Evolutionary conservation across 2,797 vertebrate genomes (phyloP).

Genomic region (Gymnothorax reevesii): DNA sequence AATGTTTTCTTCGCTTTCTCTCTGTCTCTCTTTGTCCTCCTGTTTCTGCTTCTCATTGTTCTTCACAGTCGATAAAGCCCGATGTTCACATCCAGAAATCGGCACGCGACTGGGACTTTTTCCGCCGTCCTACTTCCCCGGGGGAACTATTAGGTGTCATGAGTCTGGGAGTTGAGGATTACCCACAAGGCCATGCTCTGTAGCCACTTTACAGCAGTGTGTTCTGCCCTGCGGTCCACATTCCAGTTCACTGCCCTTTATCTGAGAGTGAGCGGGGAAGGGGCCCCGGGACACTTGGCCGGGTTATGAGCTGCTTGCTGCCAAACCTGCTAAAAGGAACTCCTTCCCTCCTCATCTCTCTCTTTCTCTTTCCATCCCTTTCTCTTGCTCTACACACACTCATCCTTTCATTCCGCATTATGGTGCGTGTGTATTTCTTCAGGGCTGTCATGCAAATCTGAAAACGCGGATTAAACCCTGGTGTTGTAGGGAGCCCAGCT

Average conservation of each 20-base stretch:
- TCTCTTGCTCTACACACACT: neutral
- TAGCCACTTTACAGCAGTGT: neutral
- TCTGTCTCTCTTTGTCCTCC: neutral
- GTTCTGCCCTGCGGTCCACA: conserved; percentile 8
- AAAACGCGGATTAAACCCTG: neutral
- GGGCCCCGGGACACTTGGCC: conserved; percentile 5
- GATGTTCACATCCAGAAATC: neutral
- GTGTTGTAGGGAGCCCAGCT: too few relatives aligned
- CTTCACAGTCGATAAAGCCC: neutral
- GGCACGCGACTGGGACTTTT: neutral
- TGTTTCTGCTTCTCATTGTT: neutral
- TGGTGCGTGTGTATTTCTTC: neutral
- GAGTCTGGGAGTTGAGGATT: conserved; percentile 1
- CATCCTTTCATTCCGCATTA: neutral
- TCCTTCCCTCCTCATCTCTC: neutral
- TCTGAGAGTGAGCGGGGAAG: neutral
- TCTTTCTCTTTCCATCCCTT: conserved; percentile 10
- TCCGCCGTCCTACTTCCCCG: neutral
- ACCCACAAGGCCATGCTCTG: conserved; percentile 22
- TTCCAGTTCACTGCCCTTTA: conserved; percentile 29
- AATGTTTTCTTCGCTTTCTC: neutral
- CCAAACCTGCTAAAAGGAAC: conserved; percentile 8
- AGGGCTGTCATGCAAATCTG: neutral
- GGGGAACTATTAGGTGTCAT: neutral
- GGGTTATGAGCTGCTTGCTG: conserved; percentile 9